A percentile compares a stretch with the other conserved stretches of the same genome.
phyloP scores from a whole-genome alignment of 2,113 vertebrate genomes.

The Melanostigma gelatinosum region DNA sequence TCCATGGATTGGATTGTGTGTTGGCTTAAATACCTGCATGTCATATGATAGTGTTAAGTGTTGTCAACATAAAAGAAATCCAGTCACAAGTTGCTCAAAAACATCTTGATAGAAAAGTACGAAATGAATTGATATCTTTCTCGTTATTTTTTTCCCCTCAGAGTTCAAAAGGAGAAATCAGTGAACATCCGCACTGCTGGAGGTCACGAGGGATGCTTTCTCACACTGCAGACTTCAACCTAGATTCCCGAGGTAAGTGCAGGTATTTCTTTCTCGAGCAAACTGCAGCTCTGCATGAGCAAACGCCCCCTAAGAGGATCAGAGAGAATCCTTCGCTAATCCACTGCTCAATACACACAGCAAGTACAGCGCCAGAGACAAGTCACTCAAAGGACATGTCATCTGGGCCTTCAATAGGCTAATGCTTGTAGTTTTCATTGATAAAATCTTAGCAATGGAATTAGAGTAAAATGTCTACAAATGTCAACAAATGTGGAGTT shows the following conservation, averaged over 20 bases:
- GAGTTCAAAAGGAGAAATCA: constrained; percentile 44
- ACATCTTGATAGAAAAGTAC: neutral
- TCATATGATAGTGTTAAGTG: neutral
- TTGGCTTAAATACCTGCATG: constrained; percentile 22
- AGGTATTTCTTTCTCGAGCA: constrained; percentile 55
- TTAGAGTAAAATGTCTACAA: neutral
- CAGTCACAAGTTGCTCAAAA: neutral
- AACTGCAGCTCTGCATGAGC: constrained; percentile 52
- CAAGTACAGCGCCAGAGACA: constrained; percentile 63
- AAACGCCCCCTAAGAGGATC: constrained; percentile 75
- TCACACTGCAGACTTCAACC: constrained; percentile 60
- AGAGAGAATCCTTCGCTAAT: constrained; percentile 74
- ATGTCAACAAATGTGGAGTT: neutral
- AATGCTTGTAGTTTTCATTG: neutral
- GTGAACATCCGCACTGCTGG: constrained; percentile 51
- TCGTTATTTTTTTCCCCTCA: constrained; percentile 39
- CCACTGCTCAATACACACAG: constrained; percentile 72
- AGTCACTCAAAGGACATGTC: constrained; percentile 66
- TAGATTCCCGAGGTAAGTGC: constrained; percentile 76
- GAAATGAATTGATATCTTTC: neutral
- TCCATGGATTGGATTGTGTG: constrained; percentile 13
- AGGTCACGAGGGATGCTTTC: constrained; percentile 74
- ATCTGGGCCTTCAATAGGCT: constrained; percentile 10
- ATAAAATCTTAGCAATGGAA: neutral
- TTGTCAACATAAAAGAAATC: neutral